Evolutionary conservation across 1,140 invertebrate genomes (phyloP).

Genomic region (Octopus sinensis): DNA sequence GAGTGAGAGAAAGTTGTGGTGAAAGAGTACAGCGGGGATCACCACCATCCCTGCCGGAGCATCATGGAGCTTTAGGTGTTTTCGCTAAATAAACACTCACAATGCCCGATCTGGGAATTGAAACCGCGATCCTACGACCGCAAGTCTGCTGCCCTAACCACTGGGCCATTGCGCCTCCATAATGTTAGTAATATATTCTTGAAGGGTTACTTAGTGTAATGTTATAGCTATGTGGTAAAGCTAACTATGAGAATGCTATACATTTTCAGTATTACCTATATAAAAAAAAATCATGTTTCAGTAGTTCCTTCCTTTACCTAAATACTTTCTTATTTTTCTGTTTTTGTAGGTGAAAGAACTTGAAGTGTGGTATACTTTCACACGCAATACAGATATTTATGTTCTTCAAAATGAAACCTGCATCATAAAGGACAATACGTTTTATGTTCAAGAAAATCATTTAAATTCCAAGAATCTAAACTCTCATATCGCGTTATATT

Average conservation of each 20-base stretch:
- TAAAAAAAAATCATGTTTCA: background rate
- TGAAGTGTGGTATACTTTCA: conserved; percentile 14
- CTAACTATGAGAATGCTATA: background rate
- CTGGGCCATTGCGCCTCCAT: no score
- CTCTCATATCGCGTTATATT: no score
- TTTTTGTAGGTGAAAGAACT: conserved; percentile 10
- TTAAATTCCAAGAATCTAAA: background rate
- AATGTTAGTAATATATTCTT: background rate
- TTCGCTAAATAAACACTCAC: no score
- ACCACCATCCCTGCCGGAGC: no score
- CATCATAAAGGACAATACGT: background rate
- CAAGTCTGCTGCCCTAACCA: no score
- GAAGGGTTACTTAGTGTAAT: background rate
- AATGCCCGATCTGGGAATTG: no score
- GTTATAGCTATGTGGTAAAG: background rate
- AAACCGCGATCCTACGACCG: no score
- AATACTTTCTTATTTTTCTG: background rate
- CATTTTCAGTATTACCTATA: background rate
- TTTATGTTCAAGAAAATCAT: background rate
- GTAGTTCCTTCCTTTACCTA: background rate
- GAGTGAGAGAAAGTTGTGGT: no score
- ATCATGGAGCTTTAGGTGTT: no score
- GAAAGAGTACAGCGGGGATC: no score
- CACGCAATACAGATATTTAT: background rate
- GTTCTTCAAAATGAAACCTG: conserved; percentile 2